Evolutionary conservation across 1,140 invertebrate species (phyloP), one percentile per base, ranked within the genome.

Genomic region (Eupeodes corollae): DNA sequence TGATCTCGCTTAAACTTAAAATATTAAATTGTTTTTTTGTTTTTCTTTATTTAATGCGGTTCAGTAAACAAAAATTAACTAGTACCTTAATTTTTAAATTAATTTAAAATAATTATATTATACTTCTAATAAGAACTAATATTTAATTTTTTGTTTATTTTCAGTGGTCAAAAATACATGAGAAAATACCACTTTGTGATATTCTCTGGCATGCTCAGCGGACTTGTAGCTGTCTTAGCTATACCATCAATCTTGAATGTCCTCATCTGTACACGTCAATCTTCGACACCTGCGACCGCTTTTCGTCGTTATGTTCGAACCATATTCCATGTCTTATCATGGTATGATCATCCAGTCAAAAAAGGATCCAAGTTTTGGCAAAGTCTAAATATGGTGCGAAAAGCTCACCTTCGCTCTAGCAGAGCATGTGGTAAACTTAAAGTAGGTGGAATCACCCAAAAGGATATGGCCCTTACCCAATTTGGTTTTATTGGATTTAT

Each of bases 401-500:
- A 65, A 33, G 76, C 79, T 13, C 86, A 89, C 55, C 72, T 79
- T 14, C 59, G 71, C 2, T 80, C 78, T 0, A 79, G 74, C 37
- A 64, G 70, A 37, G 71, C 73, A 2, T 69, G 67, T 9, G 61
- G 69, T 10, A 55, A 55, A 10, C 64, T 65, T 16, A 69, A 70
- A 13, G 59, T 59, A 1, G 77, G 79, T 2, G 52, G 54, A 37
- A 61, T 75, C 5, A 75, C 77, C 0, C 91, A 95, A 66, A 75
- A 80, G 49, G 88, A 92, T 52, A 79, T 94, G 77, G 81, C 80
- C 0, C 56, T 91, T 1, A 90, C 91, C 0, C 86, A 87, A 60
- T 90, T 88, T 55, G 86, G 85, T 10, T 94, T 95, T 57, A 80
- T 93, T 52, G 90, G 88, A 2, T 80, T 83, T 42, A 74, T 79